Evolutionary conservation across 2,113 vertebrate species (phyloP), one percentile per base, ranked within the genome.

Genomic region (Ursus arctos): DNA sequence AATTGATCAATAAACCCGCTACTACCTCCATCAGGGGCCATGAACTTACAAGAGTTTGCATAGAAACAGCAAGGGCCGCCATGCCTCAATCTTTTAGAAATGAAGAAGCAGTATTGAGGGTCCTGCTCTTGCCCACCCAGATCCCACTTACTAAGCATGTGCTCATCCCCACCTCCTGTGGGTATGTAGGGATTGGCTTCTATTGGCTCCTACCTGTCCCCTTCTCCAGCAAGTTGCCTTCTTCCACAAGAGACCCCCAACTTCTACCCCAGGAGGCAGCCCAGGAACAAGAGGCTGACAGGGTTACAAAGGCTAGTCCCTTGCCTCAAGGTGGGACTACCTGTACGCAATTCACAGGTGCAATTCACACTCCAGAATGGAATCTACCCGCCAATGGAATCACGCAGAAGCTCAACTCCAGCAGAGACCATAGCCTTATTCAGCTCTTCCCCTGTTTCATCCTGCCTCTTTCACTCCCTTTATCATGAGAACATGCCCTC

Each of bases 361-460:
- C 53, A 47, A 10, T 31, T 49, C 19, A 33, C 36, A 21, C 1
- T 24, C 71, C 61, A 57, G 71, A 59, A 43, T n/a, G n/a, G n/a
- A n/a, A n/a, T n/a, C n/a, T 33, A 4, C 31, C 1, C 18, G 12
- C 53, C 61, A n/a, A 0, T 0, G 5, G 12, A 13, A 33, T 36
- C 63, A 55, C 36, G 16, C 47, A 0, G 43, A 61, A n/a, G 11
- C 65, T 82, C 24, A 7, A 1, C 31, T 47, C 57, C 8, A 15
- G 28, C 49, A 6, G 19, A 61, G 69, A 43, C 63, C 84, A 51
- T 26, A n/a, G 63, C 77, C 89, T 57, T 2, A 5, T 10, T 33
- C 49, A 14, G 40, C 26, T 53, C n/a, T 49, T n/a, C 33, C 18
- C 47, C 3, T 11, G 9, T 49, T 19, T 24, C 21, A 1, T 8